Percentiles rank a stretch among this genome's conserved stretches.
Evolutionary conservation across 2,797 vertebrate species (phyloP).

Genomic region (Aldrovandia affinis): DNA sequence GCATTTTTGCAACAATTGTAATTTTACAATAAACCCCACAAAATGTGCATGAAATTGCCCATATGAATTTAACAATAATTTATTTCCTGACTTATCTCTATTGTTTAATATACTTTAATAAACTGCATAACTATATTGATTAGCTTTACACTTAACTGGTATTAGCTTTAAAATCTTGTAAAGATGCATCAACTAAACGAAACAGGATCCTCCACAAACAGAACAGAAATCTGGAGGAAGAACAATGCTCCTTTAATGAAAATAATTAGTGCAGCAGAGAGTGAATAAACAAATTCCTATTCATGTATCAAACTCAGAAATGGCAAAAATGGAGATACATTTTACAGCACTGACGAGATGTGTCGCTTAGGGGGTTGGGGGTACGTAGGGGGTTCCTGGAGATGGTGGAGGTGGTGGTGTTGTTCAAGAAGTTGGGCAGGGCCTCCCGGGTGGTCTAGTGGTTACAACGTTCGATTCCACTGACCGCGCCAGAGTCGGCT

Average conservation of each 20-base stretch:
- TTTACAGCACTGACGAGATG: no score
- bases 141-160: background rate
- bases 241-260: background rate
- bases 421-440: background rate
- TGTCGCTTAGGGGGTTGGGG: no score
- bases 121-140: background rate
- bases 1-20: background rate
- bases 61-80: background rate
- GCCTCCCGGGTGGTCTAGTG: no score
- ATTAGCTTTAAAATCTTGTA: background rate
- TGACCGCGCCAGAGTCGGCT: no score
- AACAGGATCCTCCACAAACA: no score
- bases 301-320: no score
- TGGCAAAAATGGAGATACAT: no score
- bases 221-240: no score
- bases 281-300: background rate
- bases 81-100: background rate
- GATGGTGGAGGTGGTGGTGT: no score
- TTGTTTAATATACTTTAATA: background rate
- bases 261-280: background rate
- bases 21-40: no score
- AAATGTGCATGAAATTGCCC: background rate
- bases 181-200: background rate
- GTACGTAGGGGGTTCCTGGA: background rate
- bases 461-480: no score